Conservation (phyloP, 2,113 vertebrate species). For the Cisticola juncidis region DNA sequence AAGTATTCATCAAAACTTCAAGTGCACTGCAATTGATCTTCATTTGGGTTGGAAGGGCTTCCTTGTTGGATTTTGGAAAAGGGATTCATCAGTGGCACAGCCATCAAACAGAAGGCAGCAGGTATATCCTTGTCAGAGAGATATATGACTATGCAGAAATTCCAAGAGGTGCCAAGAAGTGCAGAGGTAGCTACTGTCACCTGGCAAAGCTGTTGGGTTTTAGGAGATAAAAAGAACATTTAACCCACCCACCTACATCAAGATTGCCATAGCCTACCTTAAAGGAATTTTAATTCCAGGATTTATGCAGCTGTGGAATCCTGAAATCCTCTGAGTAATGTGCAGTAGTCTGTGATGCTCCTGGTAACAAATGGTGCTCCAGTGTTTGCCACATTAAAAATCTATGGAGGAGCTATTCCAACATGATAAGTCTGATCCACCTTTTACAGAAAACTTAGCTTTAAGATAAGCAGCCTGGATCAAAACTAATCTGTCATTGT, state of each 20-base stretch:
- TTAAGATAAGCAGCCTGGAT: not conserved
- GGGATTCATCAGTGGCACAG: conserved; percentile 41
- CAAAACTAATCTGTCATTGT: not conserved
- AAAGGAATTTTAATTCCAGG: conserved; percentile 62
- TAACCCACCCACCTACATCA: not conserved
- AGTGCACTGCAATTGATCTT: conserved; percentile 58
- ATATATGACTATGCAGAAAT: conserved; percentile 44
- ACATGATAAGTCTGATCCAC: not conserved
- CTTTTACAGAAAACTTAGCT: not conserved
- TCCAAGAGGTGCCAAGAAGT: conserved; percentile 32
- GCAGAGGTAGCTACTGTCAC: conserved; percentile 49
- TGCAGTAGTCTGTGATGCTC: conserved; percentile 36
- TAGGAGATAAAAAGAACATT: not conserved
- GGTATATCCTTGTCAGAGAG: conserved; percentile 59
- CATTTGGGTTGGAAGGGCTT: conserved; percentile 67
- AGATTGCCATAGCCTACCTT: not conserved
- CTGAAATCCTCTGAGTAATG: conserved; percentile 57
- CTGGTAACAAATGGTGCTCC: not conserved
- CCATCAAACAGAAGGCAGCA: conserved; percentile 64
- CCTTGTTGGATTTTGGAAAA: conserved; percentile 8
- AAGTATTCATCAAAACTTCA: conserved; percentile 70
- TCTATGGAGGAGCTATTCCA: conserved; percentile 26
- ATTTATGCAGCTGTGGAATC: conserved; percentile 57
- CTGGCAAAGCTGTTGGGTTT: conserved; percentile 40
- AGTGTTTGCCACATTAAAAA: not conserved